phyloP scores from a whole-genome alignment of 2,797 vertebrate genomes.

The Thripadectes ignobilis region DNA sequence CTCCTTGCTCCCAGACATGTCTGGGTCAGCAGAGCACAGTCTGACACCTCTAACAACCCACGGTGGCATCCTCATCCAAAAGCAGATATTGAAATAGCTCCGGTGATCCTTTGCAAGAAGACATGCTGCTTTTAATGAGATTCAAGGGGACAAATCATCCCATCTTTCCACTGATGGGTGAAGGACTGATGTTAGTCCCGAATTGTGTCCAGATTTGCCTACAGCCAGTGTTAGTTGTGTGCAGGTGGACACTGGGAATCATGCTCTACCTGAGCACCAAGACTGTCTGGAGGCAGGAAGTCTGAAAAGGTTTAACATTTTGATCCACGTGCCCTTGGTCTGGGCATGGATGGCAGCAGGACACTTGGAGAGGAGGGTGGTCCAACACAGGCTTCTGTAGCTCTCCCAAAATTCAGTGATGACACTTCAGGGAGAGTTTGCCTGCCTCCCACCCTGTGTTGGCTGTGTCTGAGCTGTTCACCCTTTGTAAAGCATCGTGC shows the following conservation, averaged over 20 bases:
- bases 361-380: rapidly evolving
- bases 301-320: neutral
- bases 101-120: neutral
- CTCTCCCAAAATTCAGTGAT: neutral
- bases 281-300: neutral
- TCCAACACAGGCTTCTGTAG: neutral
- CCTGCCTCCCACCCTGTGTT: neutral
- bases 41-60: neutral
- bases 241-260: neutral
- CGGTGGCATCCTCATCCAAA: neutral
- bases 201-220: neutral
- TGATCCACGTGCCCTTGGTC: neutral
- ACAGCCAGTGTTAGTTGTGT: neutral
- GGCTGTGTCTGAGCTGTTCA: neutral
- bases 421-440: neutral
- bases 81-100: neutral
- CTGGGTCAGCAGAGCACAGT: neutral
- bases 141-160: neutral
- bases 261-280: neutral
- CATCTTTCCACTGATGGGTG: neutral
- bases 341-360: neutral
- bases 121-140: neutral
- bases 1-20: neutral
- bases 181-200: neutral
- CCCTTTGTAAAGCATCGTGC: neutral